Conservation (phyloP, 1,140 invertebrate genomes). For the Chrysoperla carnea region DNA sequence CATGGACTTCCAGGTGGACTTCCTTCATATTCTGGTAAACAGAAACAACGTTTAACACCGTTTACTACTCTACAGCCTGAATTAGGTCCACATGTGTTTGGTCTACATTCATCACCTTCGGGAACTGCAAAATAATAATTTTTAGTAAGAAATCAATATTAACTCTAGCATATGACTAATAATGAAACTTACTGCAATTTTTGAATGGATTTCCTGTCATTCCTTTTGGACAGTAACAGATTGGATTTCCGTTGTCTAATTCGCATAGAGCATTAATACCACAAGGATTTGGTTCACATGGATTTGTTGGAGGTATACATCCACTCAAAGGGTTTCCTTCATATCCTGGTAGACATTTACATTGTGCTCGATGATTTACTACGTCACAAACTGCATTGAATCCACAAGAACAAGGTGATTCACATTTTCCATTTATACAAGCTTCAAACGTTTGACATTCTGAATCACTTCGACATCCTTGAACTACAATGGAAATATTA, state of each 20-base stretch:
- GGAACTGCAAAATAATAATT: constrained; percentile 42
- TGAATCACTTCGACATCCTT: constrained; percentile 45
- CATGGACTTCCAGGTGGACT: constrained; percentile 54
- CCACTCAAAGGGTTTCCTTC: constrained; percentile 45
- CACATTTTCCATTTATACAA: constrained; percentile 54
- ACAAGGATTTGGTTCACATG: constrained; percentile 70
- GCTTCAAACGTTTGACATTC: constrained; percentile 51
- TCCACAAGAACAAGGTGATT: constrained; percentile 59
- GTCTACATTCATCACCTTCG: constrained; percentile 64
- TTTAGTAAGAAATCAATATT: constrained; percentile 4
- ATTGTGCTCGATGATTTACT: constrained; percentile 47
- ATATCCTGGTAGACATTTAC: constrained; percentile 60
- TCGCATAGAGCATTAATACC: constrained; percentile 70
- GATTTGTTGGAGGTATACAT: constrained; percentile 42
- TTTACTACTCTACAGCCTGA: constrained; percentile 57
- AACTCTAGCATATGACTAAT: constrained; percentile 2
- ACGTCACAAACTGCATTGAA: constrained; percentile 60
- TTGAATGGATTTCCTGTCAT: constrained; percentile 81
- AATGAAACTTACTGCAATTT: constrained; percentile 63
- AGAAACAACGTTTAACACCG: constrained; percentile 60
- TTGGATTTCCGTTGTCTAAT: constrained; percentile 66
- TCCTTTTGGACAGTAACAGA: constrained; percentile 78
- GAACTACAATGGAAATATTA: constrained; percentile 24
- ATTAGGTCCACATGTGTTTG: constrained; percentile 70
- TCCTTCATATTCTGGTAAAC: constrained; percentile 74